These are phyloP conservation scores for Lathamus discolor DNA, from an alignment of 2,113 vertebrate genomes.

Conservation along the genomic window DNA sequence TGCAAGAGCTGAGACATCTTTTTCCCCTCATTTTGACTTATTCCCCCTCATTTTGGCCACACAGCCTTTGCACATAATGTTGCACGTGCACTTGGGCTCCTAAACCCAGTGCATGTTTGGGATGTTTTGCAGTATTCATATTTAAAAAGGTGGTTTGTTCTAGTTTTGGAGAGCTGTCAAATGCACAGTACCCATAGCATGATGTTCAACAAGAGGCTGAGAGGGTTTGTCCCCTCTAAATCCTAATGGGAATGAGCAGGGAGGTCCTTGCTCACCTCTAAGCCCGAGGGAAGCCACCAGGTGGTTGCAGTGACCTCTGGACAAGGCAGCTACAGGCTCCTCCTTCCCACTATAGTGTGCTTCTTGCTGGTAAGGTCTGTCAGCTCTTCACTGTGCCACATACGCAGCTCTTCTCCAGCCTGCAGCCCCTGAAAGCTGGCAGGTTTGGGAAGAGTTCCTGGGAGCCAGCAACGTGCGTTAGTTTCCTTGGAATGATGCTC, in stretches of 20 bases:
- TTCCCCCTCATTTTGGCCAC: neutral
- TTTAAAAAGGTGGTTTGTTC: neutral
- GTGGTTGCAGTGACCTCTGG: neutral
- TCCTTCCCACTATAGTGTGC: neutral
- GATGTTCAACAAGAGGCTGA: neutral
- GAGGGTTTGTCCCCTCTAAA: neutral
- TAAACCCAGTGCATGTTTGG: neutral
- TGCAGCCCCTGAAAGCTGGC: neutral
- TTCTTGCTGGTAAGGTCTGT: neutral
- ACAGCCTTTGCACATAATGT: neutral
- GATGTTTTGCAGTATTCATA: neutral
- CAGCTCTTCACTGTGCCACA: neutral
- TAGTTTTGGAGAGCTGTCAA: neutral
- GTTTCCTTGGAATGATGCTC: neutral
- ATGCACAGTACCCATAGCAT: neutral
- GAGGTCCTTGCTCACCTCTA: neutral
- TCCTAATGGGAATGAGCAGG: neutral
- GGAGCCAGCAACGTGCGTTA: accelerated
- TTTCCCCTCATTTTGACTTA: neutral
- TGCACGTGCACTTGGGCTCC: accelerated
- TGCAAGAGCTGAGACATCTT: neutral
- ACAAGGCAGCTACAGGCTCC: neutral
- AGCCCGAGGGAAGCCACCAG: neutral
- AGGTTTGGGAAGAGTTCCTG: neutral
- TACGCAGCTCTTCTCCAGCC: neutral